A percentile compares a stretch with the other conserved stretches of the same genome.
These are phyloP conservation scores for Bombus impatiens DNA, from an alignment of 1,140 invertebrate genomes.

Conservation along the genomic window DNA sequence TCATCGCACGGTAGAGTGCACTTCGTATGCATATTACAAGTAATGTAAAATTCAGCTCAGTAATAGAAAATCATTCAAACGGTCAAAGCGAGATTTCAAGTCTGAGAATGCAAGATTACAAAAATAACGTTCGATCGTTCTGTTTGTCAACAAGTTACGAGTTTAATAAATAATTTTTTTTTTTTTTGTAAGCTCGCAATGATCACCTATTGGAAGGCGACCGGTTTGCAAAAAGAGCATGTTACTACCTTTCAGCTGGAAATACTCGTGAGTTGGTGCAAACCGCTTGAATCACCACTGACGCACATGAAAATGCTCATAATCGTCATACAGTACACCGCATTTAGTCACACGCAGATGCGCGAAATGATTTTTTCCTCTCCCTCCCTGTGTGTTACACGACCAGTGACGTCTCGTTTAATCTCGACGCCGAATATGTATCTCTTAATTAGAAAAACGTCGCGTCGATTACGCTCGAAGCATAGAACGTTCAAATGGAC, in stretches of 20 bases:
- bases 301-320: slow-evolving; percentile 45
- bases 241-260: too few relatives aligned
- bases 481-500: background rate
- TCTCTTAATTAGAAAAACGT: slow-evolving; percentile 22
- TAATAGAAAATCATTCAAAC: background rate
- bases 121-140: too few relatives aligned
- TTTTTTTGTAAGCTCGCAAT: too few relatives aligned
- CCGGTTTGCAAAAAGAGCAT: too few relatives aligned
- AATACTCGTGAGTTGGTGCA: background rate
- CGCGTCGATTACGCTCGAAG: background rate
- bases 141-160: too few relatives aligned
- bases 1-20: slow-evolving; percentile 1
- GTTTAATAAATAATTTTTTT: too few relatives aligned
- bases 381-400: background rate
- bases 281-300: slow-evolving; percentile 36
- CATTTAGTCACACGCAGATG: slow-evolving; percentile 49
- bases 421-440: slow-evolving; percentile 28
- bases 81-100: background rate
- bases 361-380: slow-evolving; percentile 37
- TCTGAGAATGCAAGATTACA: too few relatives aligned
- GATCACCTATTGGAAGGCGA: too few relatives aligned
- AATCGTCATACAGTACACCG: slow-evolving; percentile 39
- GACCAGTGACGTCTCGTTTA: slow-evolving; percentile 44
- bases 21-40: too few relatives aligned
- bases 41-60: background rate